Percentiles rank a stretch among this genome's conserved stretches.
Conservation (phyloP, 2,113 vertebrate genomes). For the Mirounga angustirostris region DNA sequence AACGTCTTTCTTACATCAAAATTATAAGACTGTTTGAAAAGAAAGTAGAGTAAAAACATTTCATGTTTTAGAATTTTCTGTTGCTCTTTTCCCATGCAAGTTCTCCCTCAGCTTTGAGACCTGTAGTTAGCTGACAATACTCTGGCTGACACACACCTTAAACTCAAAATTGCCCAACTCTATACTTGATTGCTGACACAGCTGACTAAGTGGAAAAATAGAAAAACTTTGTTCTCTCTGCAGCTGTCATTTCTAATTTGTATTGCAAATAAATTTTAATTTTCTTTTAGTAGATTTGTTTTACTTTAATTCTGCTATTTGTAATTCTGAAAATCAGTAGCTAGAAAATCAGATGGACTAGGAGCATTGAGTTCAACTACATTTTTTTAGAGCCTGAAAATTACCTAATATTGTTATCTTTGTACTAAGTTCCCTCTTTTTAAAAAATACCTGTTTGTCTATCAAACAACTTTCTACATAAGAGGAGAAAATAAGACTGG, state of each 20-base stretch:
- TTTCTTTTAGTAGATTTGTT: background rate
- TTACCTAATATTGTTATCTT: background rate
- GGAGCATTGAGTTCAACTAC: background rate
- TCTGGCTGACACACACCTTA: background rate
- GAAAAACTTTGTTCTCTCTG: background rate
- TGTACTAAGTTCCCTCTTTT: background rate
- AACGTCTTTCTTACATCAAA: background rate
- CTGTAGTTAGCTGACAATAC: background rate
- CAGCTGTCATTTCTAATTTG: background rate
- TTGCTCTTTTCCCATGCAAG: background rate
- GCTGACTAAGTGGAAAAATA: background rate
- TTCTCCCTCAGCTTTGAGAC: background rate
- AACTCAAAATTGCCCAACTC: background rate
- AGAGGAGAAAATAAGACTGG: background rate
- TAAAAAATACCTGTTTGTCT: background rate
- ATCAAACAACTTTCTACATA: background rate
- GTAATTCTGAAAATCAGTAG: slow-evolving; percentile 2
- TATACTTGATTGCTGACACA: background rate
- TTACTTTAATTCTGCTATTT: background rate
- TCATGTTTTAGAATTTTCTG: background rate
- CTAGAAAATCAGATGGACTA: background rate
- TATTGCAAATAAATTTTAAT: background rate
- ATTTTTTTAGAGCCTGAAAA: slow-evolving; percentile 1
- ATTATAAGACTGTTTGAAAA: background rate
- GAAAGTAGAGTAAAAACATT: background rate